These are phyloP conservation scores for Arizona elegans DNA, from an alignment of 2,113 vertebrate genomes.

Conservation along the genomic window DNA sequence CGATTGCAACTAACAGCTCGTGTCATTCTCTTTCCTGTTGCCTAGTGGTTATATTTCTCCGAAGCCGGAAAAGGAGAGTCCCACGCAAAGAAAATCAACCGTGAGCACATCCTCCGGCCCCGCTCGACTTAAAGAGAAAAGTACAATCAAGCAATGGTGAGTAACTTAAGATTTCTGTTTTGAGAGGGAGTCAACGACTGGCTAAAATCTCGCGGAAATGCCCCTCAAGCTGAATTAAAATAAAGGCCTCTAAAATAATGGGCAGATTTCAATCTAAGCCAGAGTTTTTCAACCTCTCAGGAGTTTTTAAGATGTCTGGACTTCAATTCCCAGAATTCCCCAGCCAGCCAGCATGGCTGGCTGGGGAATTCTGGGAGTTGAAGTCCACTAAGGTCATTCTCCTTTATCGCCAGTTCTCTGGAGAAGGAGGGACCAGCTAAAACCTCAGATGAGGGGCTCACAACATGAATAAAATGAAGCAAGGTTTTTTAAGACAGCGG, in stretches of 20 bases:
- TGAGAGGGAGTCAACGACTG: rapidly evolving
- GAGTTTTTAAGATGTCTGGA: background rate
- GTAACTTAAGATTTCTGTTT: constrained; percentile 46
- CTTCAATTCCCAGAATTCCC: background rate
- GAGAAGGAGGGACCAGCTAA: too few relatives aligned
- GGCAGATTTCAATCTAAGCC: background rate
- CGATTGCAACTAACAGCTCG: background rate
- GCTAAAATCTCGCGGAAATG: background rate
- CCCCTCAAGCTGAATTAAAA: background rate
- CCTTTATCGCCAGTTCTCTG: background rate
- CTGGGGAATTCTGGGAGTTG: background rate
- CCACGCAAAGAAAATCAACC: constrained; percentile 58
- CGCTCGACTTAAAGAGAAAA: constrained; percentile 73
- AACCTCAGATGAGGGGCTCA: too few relatives aligned
- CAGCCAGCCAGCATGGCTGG: background rate
- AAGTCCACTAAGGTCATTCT: background rate
- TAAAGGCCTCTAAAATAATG: background rate
- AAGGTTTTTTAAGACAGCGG: background rate
- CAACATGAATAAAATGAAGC: too few relatives aligned
- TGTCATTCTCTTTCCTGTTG: background rate
- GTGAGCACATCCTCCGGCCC: constrained; percentile 33
- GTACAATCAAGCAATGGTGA: constrained; percentile 84
- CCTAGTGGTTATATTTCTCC: constrained; percentile 80
- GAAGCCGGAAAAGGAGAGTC: constrained; percentile 66
- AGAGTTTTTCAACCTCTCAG: background rate